Conservation (phyloP, 2,113 vertebrate species). For the Uria aalge region DNA sequence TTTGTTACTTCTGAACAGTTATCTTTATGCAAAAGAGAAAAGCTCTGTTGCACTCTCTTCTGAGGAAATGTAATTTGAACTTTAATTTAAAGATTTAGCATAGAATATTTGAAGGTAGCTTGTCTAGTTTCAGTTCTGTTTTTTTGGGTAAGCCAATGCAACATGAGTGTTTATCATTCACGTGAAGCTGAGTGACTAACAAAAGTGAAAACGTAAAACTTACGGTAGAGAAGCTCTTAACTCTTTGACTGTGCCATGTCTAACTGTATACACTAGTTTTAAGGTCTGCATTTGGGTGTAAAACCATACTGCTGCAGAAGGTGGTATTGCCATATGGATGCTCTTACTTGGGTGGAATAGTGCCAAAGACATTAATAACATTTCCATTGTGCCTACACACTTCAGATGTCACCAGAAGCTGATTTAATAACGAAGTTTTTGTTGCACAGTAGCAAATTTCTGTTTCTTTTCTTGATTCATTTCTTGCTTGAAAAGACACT, state of each 20-base stretch:
- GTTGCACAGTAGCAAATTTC: neutral
- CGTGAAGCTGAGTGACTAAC: neutral
- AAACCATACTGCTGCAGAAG: neutral
- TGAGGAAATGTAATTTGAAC: neutral
- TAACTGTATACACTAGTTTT: neutral
- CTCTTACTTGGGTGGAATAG: neutral
- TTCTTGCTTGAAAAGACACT: neutral
- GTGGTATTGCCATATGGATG: conserved; percentile 4
- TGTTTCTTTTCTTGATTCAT: neutral
- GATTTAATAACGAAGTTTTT: neutral
- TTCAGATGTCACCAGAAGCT: neutral
- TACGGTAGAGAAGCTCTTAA: neutral
- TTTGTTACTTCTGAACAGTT: neutral
- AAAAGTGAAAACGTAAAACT: neutral
- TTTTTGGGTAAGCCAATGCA: neutral
- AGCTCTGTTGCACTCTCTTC: neutral
- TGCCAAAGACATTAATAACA: neutral
- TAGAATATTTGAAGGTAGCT: neutral
- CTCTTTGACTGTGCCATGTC: neutral
- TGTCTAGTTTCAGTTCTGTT: neutral
- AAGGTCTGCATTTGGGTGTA: neutral
- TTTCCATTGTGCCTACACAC: conserved; percentile 20
- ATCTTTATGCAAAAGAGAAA: neutral
- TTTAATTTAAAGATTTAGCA: neutral
- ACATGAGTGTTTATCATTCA: neutral